Evolutionary conservation across 2,888 invertebrate genomes (phyloP), one percentile per base, ranked within the genome.

Genomic region (Acanthopleura granulata): DNA sequence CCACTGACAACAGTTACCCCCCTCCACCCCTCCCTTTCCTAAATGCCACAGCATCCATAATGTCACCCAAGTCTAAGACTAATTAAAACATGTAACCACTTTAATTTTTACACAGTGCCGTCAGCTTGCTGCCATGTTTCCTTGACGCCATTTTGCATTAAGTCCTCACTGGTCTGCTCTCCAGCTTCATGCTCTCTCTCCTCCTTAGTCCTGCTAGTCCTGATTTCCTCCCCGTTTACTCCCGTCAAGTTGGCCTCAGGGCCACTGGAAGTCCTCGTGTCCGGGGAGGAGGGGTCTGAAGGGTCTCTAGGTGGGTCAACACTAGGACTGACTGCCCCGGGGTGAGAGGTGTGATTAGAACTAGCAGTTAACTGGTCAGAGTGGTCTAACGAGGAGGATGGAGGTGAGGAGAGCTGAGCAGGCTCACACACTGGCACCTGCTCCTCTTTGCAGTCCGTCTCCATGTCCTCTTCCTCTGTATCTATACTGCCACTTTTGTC

Each of bases 391-490:
- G 29, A 16, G 14, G 15, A 22, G 16, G 27, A 27, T 27, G 9
- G 22, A 14, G 66, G 66, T 6, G 27, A 22, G 22, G 27, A 27
- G 4, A 27, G 16, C 9, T 66, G 22, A 22, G 29, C 25, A 27
- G 22, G 66, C 14, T 66, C 66, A 66, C 66, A 66, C 29, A 3
- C 12, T 27, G 27, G 27, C 6, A n/a, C 6, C 22, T n/a, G 22
- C 22, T n/a, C 18, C 27, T 66, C 62, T n/a, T 62, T 66, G 30
- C 27, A 50, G 75, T 75, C 75, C 25, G 69, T 73, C 29, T 75
- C 75, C 75, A 75, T 75, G 18, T 30, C 62, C 18, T 75, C 75
- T 16, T 62, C 72, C 22, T 66, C 51, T 51, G 57, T 25, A 62
- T 40, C 30, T 29, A 25, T 25, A 16, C 72, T 74, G 25, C 73